Percentiles rank a stretch among this genome's conserved stretches.
phyloP scores from a whole-genome alignment of 1,140 invertebrate species.

The Atta colombica region DNA sequence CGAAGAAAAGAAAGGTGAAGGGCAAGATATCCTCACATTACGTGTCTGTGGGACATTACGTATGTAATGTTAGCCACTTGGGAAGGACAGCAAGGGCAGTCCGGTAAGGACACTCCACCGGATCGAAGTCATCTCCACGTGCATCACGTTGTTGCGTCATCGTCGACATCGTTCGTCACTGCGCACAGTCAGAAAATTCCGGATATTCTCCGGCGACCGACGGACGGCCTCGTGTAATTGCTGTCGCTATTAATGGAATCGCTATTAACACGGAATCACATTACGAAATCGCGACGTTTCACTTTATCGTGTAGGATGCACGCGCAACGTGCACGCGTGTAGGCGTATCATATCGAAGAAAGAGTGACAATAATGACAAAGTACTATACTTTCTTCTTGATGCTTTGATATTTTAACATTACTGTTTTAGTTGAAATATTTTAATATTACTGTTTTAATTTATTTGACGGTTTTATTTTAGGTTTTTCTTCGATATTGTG shows the following conservation, averaged over 20 bases:
- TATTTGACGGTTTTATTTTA: background rate
- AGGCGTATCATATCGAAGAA: background rate
- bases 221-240: slow-evolving; percentile 68
- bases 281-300: slow-evolving; percentile 67
- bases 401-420: no score
- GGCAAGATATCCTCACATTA: background rate
- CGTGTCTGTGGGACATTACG: background rate
- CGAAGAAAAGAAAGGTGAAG: no score
- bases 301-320: slow-evolving; percentile 18
- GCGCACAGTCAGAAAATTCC: slow-evolving; percentile 52
- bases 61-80: background rate
- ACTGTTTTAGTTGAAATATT: no score
- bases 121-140: slow-evolving; percentile 33
- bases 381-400: slow-evolving; percentile 1
- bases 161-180: slow-evolving; percentile 6
- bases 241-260: slow-evolving; percentile 69
- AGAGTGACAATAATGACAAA: background rate
- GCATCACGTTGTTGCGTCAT: slow-evolving; percentile 58
- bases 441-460: no score
- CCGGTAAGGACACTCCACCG: background rate
- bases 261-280: slow-evolving; percentile 38
- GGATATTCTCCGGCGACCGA: slow-evolving; percentile 50
- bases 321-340: background rate
- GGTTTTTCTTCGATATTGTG: background rate
- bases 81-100: background rate